Evolutionary conservation across 2,888 invertebrate genomes (phyloP).

Genomic region (Dicycla oo): DNA sequence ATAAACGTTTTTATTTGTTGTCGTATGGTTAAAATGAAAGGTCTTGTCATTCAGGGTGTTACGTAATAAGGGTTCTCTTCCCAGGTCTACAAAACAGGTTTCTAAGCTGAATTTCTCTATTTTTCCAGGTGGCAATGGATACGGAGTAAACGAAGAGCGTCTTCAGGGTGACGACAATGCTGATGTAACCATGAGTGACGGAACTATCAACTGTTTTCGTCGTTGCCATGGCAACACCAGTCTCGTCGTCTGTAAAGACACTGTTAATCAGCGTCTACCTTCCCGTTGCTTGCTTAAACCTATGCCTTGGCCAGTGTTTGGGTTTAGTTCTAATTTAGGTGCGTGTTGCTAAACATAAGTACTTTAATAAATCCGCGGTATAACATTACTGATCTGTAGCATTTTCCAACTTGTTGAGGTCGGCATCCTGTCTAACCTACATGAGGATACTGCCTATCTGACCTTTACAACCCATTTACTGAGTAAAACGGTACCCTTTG

Average conservation of each 20-base stretch:
- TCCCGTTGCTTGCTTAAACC: constrained; percentile 72
- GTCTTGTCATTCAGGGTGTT: neutral
- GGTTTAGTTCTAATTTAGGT: constrained; percentile 33
- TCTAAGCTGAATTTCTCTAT: constrained; percentile 21
- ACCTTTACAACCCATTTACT: neutral
- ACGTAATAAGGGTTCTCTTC: neutral
- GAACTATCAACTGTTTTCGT: neutral
- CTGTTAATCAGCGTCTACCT: constrained; percentile 62
- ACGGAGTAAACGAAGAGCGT: constrained; percentile 83
- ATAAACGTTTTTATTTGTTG: neutral
- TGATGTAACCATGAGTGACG: constrained; percentile 30
- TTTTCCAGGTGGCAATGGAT: constrained; percentile 87
- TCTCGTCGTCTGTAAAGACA: constrained; percentile 30
- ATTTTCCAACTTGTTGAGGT: neutral
- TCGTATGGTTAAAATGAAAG: neutral
- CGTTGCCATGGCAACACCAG: constrained; percentile 31
- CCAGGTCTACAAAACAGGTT: neutral
- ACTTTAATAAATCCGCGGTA: neutral
- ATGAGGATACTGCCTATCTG: neutral
- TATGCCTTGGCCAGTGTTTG: constrained; percentile 85
- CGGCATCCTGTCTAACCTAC: no score
- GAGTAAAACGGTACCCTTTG: neutral
- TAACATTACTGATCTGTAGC: neutral
- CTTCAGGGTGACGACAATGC: constrained; percentile 64
- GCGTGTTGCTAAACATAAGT: constrained; percentile 30